A percentile compares a stretch with the other conserved stretches of the same genome.
Conservation (phyloP, 1,140 invertebrate species). For the Heliothis subflexa region DNA sequence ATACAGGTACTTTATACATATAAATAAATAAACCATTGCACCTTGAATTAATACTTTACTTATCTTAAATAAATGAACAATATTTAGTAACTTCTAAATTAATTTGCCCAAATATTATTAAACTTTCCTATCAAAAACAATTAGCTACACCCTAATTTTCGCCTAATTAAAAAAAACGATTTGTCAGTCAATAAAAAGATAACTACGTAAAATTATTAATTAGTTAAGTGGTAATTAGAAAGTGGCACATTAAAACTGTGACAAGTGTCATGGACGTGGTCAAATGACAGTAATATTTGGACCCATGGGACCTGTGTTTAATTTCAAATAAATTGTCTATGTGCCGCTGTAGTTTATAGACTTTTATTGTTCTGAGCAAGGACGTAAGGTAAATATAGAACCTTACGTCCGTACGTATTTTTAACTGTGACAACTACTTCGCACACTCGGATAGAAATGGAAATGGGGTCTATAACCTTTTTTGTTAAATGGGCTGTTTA, state of each 20-base stretch:
- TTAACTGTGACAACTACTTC: no score
- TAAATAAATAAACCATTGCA: no score
- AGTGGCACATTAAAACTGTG: constrained; percentile 23
- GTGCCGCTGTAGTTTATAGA: constrained; percentile 1
- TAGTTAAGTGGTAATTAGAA: constrained; percentile 42
- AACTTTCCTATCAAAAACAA: constrained; percentile 5
- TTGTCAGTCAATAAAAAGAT: constrained; percentile 40
- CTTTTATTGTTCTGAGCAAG: constrained; percentile 32
- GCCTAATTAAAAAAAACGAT: constrained; percentile 38
- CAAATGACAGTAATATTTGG: constrained; percentile 29
- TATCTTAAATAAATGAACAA: background rate
- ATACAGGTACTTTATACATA: no score
- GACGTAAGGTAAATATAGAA: no score
- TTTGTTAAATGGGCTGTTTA: no score
- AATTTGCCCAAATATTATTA: background rate
- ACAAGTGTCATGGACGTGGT: constrained; percentile 33
- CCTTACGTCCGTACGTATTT: no score
- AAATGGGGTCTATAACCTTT: no score
- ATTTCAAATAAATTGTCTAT: constrained; percentile 43
- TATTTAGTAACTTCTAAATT: no score
- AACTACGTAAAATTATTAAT: constrained; percentile 33
- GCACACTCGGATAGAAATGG: no score
- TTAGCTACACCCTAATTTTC: constrained; percentile 32
- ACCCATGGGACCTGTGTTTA: constrained; percentile 23
- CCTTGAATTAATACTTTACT: no score